A percentile compares a stretch with the other conserved stretches of the same genome.
phyloP scores from a whole-genome alignment of 2,888 invertebrate genomes.

The Drosophila glabriapex region DNA sequence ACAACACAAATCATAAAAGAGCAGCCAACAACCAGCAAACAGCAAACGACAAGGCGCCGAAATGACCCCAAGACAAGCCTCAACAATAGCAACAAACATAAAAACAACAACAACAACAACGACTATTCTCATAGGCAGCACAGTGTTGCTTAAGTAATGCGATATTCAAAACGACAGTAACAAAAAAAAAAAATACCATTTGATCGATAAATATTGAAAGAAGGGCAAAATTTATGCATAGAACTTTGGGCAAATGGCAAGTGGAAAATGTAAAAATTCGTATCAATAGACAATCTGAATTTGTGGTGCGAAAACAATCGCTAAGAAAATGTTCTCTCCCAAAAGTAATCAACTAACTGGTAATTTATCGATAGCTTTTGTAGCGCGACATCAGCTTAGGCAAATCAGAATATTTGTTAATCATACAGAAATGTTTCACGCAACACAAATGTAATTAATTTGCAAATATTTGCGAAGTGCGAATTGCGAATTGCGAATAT shows the following conservation, averaged over 20 bases:
- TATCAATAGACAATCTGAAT: conserved; percentile 8
- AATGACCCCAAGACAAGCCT: conserved; percentile 40
- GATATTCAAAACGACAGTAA: conserved; percentile 13
- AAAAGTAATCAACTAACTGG: conserved; percentile 1
- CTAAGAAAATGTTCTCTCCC: background rate
- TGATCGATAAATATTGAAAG: conserved; percentile 58
- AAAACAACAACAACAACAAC: background rate
- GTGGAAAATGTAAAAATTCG: conserved; percentile 32
- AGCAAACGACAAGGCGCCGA: conserved; percentile 17
- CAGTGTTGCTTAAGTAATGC: conserved; percentile 19
- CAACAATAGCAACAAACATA: background rate
- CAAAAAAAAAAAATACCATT: conserved; percentile 18
- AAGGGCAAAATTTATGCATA: conserved; percentile 37
- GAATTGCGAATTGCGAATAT: no score
- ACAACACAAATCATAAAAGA: conserved; percentile 79
- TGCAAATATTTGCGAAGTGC: background rate
- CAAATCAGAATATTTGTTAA: background rate
- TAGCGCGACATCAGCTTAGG: background rate
- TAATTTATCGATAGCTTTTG: background rate
- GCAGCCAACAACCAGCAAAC: conserved; percentile 24
- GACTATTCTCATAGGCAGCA: conserved; percentile 5
- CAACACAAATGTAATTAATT: background rate
- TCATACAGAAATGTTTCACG: background rate
- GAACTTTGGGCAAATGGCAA: conserved; percentile 46
- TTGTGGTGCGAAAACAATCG: background rate